Conservation (phyloP, 2,888 invertebrate genomes). For the Caenorhabditis becei region DNA sequence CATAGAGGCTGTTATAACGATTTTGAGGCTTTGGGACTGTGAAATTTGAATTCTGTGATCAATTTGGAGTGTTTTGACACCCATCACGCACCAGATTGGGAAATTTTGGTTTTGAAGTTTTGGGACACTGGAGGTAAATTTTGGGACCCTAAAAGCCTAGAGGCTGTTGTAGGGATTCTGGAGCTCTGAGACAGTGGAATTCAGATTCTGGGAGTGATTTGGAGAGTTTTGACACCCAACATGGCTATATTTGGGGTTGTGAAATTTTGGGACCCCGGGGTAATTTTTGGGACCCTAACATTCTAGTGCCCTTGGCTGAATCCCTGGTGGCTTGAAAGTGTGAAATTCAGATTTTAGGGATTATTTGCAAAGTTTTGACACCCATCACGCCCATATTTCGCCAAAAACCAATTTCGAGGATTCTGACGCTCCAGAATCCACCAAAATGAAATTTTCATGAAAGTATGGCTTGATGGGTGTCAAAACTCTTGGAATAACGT, state of each 20-base stretch:
- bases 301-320: no score
- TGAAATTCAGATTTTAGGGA: background rate
- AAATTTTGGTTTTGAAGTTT: background rate
- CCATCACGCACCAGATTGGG: background rate
- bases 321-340: background rate
- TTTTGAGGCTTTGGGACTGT: no score
- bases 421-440: no score
- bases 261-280: background rate
- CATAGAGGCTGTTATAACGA: no score
- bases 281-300: no score
- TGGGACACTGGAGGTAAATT: no score
- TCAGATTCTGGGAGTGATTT: background rate
- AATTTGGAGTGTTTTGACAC: background rate
- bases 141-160: no score
- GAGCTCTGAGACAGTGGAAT: background rate
- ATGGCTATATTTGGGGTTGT: background rate
- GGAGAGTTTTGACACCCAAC: background rate
- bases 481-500: conserved; percentile 2
- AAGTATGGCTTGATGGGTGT: background rate
- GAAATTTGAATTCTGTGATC: background rate
- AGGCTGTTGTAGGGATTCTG: background rate
- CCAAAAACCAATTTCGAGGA: no score
- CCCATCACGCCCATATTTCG: background rate
- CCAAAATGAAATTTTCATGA: background rate
- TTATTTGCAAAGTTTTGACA: background rate